phyloP scores from a whole-genome alignment of 1,140 invertebrate species.

The Dendrolimus kikuchii region DNA sequence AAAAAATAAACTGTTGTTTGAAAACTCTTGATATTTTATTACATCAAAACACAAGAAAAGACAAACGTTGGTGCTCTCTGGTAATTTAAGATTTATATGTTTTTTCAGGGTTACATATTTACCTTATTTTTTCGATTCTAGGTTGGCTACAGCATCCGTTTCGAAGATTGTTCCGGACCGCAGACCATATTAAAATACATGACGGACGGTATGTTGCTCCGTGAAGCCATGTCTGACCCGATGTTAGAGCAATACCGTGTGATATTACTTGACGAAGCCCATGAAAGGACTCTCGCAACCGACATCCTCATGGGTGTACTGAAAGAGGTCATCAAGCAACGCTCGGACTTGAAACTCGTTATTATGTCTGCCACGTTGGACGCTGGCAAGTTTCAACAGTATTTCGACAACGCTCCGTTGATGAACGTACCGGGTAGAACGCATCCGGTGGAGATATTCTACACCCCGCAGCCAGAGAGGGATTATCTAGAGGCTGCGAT shows the following conservation, averaged over 20 bases:
- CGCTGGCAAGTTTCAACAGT: constrained; percentile 99
- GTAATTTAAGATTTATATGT: too few relatives aligned
- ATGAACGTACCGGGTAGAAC: constrained; percentile 92
- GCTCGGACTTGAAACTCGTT: constrained; percentile 96
- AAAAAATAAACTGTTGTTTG: too few relatives aligned
- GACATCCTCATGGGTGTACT: constrained; percentile 98
- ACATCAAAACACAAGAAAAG: too few relatives aligned
- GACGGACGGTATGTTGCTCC: constrained; percentile 99
- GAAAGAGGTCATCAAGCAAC: constrained; percentile 97
- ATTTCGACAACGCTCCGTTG: constrained; percentile 98
- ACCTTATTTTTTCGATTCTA: too few relatives aligned
- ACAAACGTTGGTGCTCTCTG: too few relatives aligned
- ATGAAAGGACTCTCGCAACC: constrained; percentile 97
- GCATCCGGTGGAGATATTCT: constrained; percentile 89
- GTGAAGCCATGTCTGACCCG: constrained; percentile 99
- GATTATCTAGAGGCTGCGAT: constrained; percentile 99
- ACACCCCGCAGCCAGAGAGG: constrained; percentile 98
- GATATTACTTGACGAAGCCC: constrained; percentile 98
- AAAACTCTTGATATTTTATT: too few relatives aligned
- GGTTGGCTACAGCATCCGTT: constrained; percentile 99
- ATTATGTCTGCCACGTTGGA: constrained; percentile 99
- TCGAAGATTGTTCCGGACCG: constrained; percentile 98
- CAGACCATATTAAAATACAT: constrained; percentile 96
- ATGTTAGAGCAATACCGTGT: constrained; percentile 97
- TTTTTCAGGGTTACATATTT: too few relatives aligned